Evolutionary conservation across 2,888 invertebrate species (phyloP).

Genomic region (Gibbula magus): DNA sequence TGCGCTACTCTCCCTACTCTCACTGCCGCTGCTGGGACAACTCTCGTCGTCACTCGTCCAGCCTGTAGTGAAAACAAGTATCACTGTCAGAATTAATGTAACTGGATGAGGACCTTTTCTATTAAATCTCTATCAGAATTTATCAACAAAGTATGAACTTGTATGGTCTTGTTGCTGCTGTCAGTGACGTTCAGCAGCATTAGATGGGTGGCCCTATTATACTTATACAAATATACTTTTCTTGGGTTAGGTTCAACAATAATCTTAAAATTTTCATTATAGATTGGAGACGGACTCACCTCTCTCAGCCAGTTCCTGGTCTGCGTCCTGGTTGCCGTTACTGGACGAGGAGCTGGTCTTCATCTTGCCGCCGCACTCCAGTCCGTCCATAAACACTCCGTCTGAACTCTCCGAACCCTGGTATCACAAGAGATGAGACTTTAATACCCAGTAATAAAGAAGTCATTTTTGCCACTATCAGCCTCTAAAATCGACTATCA

Average conservation of each 20-base stretch:
- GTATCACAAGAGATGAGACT: too few species aligned
- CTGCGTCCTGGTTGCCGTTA: constrained; percentile 26
- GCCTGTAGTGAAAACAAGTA: constrained; percentile 36
- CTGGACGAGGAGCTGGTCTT: constrained; percentile 28
- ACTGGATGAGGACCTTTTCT: neutral
- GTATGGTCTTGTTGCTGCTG: neutral
- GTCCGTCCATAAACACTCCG: constrained; percentile 15
- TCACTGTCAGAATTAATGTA: neutral
- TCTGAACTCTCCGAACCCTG: constrained; percentile 26
- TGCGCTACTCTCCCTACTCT: constrained; percentile 70
- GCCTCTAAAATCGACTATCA: too few species aligned
- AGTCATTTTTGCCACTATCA: too few species aligned
- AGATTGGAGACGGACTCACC: neutral
- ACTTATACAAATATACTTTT: too few species aligned
- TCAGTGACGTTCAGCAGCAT: too few species aligned
- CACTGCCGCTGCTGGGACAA: constrained; percentile 67
- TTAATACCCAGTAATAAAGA: too few species aligned
- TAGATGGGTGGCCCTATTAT: too few species aligned
- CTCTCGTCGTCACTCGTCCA: constrained; percentile 70
- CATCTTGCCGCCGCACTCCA: constrained; percentile 14
- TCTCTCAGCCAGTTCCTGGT: neutral
- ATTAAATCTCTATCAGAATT: neutral
- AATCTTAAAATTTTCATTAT: neutral
- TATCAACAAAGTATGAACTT: neutral
- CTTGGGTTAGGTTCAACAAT: neutral